Base-by-base conservation (phyloP, 2,113 vertebrate genomes). In the Cebidichthys violaceus region DNA sequence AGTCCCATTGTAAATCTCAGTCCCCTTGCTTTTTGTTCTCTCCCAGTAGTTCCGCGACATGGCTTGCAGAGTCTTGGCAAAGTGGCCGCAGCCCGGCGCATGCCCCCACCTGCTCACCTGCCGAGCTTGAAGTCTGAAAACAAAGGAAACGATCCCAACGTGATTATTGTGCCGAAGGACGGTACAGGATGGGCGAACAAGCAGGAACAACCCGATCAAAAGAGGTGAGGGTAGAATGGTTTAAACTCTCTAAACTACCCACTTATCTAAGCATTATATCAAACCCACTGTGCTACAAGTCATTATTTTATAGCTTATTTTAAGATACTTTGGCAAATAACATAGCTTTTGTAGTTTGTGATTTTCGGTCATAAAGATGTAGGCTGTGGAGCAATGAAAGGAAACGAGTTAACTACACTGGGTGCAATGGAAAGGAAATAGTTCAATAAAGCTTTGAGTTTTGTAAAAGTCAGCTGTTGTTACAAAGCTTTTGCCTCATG, bases 101-200 rank as follows among this genome's bases (percentile, higher is more conserved):
- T 99, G 98, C 98, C 98, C 88, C 98, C 98, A 59, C 98, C 98
- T 90, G 98, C 98, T 95, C 98, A 99, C 94, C 95, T 99, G 94
- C 98, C 98, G 94, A 99, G 98, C 93, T 94, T 99, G 96, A 99
- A 99, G 94, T 99, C 98, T 77, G 98, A 99, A 93, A 99, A 99
- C 95, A 99, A 98, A 99, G 98, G 98, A 97, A 99, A 99, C 98
- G 97, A 99, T 94, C 98, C 98, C 91, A 99, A 98, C 96, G 96
- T 99, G 94, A 95, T 97, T 93, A 98, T 99, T 92, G 98, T 99
- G 92, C 98, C 98, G 93, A 99, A 99, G 95, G 98, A 99, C 98
- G 98, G 98, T 88, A 98, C 98, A 96, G 98, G 98, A 99, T 99
- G 98, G 98, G 98, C 97, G 94, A 99, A 99, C 98, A 99, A 98